Evolutionary conservation across 2,113 vertebrate genomes (phyloP).

Genomic region (Marcusenius ussheri): DNA sequence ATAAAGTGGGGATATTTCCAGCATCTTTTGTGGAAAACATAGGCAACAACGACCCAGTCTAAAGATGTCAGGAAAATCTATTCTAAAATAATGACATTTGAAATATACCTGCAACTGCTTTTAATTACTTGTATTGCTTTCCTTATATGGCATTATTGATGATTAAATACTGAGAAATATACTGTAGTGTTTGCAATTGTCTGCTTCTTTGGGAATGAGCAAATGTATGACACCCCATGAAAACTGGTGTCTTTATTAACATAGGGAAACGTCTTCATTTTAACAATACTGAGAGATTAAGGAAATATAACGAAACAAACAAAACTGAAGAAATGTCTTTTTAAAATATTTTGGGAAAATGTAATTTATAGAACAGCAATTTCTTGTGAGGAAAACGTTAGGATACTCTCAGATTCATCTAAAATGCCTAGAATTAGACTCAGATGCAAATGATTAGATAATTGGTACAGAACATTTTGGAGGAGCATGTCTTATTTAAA

Average conservation of each 20-base stretch:
- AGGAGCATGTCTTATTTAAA: no score
- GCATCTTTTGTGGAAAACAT: constrained; percentile 63
- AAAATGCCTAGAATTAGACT: no score
- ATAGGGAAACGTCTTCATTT: not conserved
- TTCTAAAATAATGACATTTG: not conserved
- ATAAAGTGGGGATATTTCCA: constrained; percentile 84
- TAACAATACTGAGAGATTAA: not conserved
- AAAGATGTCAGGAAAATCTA: not conserved
- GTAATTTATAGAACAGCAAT: no score
- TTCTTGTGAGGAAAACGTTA: no score
- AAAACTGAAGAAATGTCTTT: no score
- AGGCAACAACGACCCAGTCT: constrained; percentile 12
- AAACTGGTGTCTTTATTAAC: not conserved
- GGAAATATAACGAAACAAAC: no score
- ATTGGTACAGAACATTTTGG: no score
- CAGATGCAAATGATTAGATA: no score
- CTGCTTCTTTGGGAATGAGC: not conserved
- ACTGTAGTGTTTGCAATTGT: not conserved
- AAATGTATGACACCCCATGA: not conserved
- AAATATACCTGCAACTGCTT: not conserved
- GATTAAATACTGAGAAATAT: not conserved
- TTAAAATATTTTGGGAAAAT: no score
- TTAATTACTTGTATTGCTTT: not conserved
- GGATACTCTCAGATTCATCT: no score
- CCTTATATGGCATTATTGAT: not conserved